Conservation (phyloP, 2,797 vertebrate species). For the Malacoctenus gilli region DNA sequence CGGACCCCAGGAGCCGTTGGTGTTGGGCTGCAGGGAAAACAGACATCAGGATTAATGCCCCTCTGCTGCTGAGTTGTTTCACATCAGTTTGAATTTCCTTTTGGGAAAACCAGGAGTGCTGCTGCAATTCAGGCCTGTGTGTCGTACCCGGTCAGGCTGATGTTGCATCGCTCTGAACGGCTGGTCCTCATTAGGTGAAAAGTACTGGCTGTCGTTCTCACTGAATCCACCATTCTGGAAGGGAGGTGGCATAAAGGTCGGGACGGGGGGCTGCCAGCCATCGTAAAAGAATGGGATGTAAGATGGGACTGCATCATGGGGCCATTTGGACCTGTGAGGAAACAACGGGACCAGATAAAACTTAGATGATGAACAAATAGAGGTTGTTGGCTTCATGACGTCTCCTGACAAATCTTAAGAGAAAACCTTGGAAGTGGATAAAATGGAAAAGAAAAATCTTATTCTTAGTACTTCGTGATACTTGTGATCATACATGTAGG, state of each 20-base stretch:
- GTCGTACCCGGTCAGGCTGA: neutral
- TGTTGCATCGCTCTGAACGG: neutral
- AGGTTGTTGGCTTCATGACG: no score
- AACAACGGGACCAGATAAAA: constrained; percentile 1
- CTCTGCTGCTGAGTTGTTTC: no score
- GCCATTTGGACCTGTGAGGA: constrained; percentile 77
- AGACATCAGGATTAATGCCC: constrained; percentile 6
- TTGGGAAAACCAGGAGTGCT: no score
- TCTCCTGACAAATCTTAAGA: no score
- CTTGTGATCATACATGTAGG: no score
- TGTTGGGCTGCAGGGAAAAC: constrained; percentile 42
- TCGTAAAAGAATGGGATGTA: constrained; percentile 84
- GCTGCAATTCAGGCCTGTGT: no score
- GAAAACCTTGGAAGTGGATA: no score
- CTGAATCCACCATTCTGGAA: no score
- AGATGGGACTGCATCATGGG: constrained; percentile 64
- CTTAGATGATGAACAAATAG: no score
- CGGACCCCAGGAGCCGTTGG: constrained; percentile 39
- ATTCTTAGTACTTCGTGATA: no score
- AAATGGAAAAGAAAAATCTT: no score
- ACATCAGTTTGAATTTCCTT: no score
- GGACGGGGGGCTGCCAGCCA: constrained; percentile 77
- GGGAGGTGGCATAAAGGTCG: neutral
- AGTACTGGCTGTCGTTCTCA: constrained; percentile 63
- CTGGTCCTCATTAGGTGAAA: constrained; percentile 33